These are phyloP conservation scores for Neomicropteryx cornuta DNA, from an alignment of 1,140 invertebrate genomes.

Conservation along the genomic window DNA sequence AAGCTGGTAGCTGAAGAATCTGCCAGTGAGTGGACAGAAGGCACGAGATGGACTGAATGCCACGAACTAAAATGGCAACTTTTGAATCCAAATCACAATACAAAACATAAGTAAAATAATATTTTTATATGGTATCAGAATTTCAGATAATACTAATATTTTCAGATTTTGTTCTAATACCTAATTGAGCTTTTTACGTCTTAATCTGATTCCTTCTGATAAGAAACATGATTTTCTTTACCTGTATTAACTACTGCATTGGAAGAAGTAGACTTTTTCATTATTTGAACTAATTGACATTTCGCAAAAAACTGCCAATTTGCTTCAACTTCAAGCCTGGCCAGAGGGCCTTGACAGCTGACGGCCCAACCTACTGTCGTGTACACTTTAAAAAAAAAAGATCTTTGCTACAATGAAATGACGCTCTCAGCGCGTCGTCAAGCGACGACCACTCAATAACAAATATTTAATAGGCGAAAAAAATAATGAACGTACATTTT, in stretches of 20 bases:
- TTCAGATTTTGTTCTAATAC: not conserved
- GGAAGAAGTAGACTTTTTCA: not conserved
- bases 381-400: too few species aligned
- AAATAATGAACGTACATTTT: too few species aligned
- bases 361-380: too few species aligned
- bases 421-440: too few species aligned
- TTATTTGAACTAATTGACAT: not conserved
- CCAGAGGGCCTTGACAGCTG: conserved; percentile 5
- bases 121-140: not conserved
- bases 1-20: conserved; percentile 8
- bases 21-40: conserved; percentile 1
- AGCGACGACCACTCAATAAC: too few species aligned
- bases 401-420: too few species aligned
- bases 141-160: not conserved
- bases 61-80: conserved; percentile 1
- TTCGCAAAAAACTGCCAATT: not conserved
- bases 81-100: not conserved
- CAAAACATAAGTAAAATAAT: not conserved
- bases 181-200: too few species aligned
- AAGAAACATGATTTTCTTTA: not conserved
- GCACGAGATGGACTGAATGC: conserved; percentile 8
- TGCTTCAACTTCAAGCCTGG: not conserved
- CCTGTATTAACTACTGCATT: not conserved
- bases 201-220: too few species aligned
- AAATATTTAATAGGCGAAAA: too few species aligned